Evolutionary conservation across 1,140 invertebrate species (phyloP), one percentile per base, ranked within the genome.

Genomic region (Drosophila kohkoa): DNA sequence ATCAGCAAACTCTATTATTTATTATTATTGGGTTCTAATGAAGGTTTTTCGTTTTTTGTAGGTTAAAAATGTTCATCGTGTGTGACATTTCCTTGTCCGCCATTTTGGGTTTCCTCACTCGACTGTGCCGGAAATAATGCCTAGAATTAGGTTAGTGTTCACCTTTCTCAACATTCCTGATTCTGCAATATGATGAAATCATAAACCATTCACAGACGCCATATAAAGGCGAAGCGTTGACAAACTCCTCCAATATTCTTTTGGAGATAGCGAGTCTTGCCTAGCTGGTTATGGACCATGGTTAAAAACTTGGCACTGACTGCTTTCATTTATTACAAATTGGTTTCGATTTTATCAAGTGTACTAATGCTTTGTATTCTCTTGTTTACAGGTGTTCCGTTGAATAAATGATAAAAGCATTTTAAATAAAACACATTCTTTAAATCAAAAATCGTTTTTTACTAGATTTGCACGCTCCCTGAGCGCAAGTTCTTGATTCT

Each of bases 121-220:
- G n/a, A n/a, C n/a, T n/a, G n/a, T 8, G 5, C 1, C 30, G 30
- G n/a, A 13, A 55, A 15, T 20, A 13, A 7, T 20, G 10, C 10
- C 28, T 3, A 1, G n/a, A 7, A n/a, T 46, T 45, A 28, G 82
- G 82, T 86, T 76, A 70, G 79, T 79, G 64, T n/a, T 16, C 0
- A 28, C 28, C 10, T 20, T n/a, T 6, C 0, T 1, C 5, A 1
- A 13, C 15, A 3, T n/a, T 2, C 1, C 7, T 25, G 5, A 28
- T 0, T 3, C n/a, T n/a, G 38, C 3, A 5, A 57, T 70, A 79
- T 92, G 90, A 92, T 92, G 90, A 92, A 73, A 58, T 66, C 76
- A 72, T 92, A 90, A 92, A 89, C 87, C 90, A 92, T 92, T 92
- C 90, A 89, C 90, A 91, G 90, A 92, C 90, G 75, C 70, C 90